Evolutionary conservation across 2,888 invertebrate genomes (phyloP).

Genomic region (Yponomeuta cagnagella): DNA sequence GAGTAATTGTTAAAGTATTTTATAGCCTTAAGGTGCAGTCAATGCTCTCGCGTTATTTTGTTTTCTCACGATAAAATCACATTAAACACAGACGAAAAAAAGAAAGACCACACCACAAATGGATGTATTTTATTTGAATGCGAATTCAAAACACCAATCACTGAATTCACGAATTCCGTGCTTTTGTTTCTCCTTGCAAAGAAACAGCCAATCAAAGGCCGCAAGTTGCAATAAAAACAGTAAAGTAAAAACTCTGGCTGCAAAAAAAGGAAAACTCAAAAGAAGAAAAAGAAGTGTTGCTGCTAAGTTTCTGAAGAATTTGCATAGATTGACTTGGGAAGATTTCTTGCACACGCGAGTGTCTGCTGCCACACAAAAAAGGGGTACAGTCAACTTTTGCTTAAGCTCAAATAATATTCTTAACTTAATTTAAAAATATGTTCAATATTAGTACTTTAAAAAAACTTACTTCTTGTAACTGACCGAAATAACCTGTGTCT

Average conservation of each 20-base stretch:
- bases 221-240: background rate
- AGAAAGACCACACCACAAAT: background rate
- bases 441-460: too few species aligned
- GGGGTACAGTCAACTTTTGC: background rate
- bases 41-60: background rate
- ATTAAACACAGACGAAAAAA: background rate
- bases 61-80: background rate
- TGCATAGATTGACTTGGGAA: slow-evolving; percentile 70
- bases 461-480: too few species aligned
- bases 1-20: slow-evolving; percentile 7
- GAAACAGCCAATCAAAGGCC: background rate
- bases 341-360: slow-evolving; percentile 51
- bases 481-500: too few species aligned
- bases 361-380: background rate
- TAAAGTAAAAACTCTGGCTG: background rate
- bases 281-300: slow-evolving; percentile 26
- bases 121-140: background rate
- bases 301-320: slow-evolving; percentile 61
- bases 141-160: background rate
- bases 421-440: background rate
- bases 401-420: background rate
- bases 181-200: background rate
- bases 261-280: slow-evolving; percentile 20
- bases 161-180: background rate
- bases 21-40: background rate